A percentile compares a stretch with the other conserved stretches of the same genome.
Conservation (phyloP, 2,888 invertebrate genomes). For the Zhengitettix transpicula region DNA sequence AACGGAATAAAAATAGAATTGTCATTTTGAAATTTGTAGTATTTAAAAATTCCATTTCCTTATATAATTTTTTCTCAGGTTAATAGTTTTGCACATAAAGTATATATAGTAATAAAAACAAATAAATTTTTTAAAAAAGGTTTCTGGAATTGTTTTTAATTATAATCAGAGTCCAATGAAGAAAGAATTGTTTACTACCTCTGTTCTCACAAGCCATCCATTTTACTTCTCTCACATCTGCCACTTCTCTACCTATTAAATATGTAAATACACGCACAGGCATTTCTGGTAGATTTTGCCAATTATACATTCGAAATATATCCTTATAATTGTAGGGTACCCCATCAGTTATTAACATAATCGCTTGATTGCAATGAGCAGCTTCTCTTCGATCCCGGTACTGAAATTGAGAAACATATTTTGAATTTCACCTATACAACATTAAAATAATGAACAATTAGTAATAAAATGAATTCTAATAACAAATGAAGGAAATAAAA, state of each 20-base stretch:
- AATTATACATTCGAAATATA: slow-evolving; percentile 81
- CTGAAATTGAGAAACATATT: slow-evolving; percentile 4
- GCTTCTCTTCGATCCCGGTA: slow-evolving; percentile 35
- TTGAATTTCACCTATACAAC: neutral
- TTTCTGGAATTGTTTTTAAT: too few relatives aligned
- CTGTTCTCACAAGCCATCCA: slow-evolving; percentile 99
- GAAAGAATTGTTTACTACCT: slow-evolving; percentile 32
- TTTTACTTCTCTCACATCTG: slow-evolving; percentile 67
- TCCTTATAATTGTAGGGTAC: slow-evolving; percentile 88
- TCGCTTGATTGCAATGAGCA: slow-evolving; percentile 76
- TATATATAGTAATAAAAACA: too few relatives aligned
- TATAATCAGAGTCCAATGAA: too few relatives aligned
- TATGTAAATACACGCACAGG: slow-evolving; percentile 95
- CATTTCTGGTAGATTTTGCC: slow-evolving; percentile 52
- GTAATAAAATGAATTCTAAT: neutral
- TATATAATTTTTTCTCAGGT: too few relatives aligned
- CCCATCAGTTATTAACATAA: slow-evolving; percentile 98
- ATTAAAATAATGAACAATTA: neutral
- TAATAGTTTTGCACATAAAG: too few relatives aligned
- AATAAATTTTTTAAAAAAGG: too few relatives aligned
- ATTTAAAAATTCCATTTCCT: too few relatives aligned
- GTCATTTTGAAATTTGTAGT: too few relatives aligned
- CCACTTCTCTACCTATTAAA: slow-evolving; percentile 76
- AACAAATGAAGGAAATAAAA: neutral
- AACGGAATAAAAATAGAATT: too few relatives aligned